phyloP scores from a whole-genome alignment of 1,140 invertebrate genomes.

The Brachystomella parvula region DNA sequence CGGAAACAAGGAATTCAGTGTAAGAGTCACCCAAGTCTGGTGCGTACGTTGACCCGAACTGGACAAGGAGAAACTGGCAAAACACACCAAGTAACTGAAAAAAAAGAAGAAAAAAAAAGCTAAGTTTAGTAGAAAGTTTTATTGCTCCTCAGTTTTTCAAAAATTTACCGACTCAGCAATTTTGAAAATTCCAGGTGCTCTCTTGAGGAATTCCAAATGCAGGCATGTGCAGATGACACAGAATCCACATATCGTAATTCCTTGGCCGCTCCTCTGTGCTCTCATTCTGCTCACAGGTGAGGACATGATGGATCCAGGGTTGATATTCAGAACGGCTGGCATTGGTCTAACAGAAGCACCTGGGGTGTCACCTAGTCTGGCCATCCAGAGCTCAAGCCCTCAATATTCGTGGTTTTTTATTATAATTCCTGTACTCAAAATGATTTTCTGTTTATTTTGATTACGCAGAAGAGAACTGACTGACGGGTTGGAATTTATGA shows the following conservation, averaged over 20 bases:
- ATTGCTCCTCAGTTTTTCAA: background rate
- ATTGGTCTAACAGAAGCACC: slow-evolving; percentile 30
- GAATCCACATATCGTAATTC: slow-evolving; percentile 56
- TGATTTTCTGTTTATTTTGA: background rate
- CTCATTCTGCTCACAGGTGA: background rate
- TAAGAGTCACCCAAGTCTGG: slow-evolving; percentile 60
- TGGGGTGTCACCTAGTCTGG: slow-evolving; percentile 28
- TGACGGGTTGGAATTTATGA: no score
- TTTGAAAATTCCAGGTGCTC: slow-evolving; percentile 61
- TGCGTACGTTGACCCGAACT: slow-evolving; percentile 60
- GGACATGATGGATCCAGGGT: background rate
- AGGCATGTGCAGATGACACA: slow-evolving; percentile 68
- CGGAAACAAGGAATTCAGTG: slow-evolving; percentile 65
- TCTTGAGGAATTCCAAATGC: slow-evolving; percentile 61
- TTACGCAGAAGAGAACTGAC: background rate
- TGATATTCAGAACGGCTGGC: slow-evolving; percentile 23
- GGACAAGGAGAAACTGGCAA: slow-evolving; percentile 65
- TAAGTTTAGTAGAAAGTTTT: slow-evolving; percentile 10
- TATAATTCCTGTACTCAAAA: background rate
- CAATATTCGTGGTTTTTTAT: background rate
- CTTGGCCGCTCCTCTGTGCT: slow-evolving; percentile 15
- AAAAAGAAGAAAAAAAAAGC: slow-evolving; percentile 24
- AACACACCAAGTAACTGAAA: slow-evolving; percentile 59
- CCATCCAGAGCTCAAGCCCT: slow-evolving; percentile 21
- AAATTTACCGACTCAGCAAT: slow-evolving; percentile 60